These are phyloP conservation scores for Spermophilus dauricus DNA, from an alignment of 2,113 vertebrate species.

Conservation along the genomic window DNA sequence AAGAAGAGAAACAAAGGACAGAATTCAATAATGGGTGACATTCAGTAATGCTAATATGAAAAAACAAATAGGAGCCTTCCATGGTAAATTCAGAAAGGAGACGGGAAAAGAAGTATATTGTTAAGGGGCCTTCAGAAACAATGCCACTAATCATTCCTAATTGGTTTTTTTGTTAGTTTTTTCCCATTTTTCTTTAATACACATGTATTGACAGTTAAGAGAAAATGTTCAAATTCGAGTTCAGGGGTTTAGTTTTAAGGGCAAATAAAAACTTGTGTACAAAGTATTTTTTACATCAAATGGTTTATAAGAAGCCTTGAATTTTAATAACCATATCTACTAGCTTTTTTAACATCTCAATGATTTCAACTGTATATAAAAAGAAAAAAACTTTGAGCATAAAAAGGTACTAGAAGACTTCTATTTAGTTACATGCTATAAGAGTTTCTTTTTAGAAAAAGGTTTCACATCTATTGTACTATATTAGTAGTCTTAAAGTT, in stretches of 20 bases:
- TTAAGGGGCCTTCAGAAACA: background rate
- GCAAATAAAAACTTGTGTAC: constrained; percentile 31
- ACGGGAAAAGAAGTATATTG: background rate
- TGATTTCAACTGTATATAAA: constrained; percentile 40
- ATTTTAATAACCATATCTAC: constrained; percentile 8
- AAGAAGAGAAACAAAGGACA: constrained; percentile 11
- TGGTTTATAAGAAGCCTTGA: constrained; percentile 23
- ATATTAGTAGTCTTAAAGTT: background rate
- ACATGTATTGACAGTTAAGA: background rate
- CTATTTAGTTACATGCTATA: constrained; percentile 43
- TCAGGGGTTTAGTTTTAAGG: background rate
- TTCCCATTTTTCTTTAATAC: background rate
- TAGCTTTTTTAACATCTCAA: constrained; percentile 44
- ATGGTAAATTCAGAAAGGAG: background rate
- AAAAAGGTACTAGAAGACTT: background rate
- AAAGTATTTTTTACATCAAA: constrained; percentile 45
- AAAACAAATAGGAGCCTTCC: constrained; percentile 37
- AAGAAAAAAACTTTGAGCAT: constrained; percentile 31
- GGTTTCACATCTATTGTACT: background rate
- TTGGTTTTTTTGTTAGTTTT: background rate
- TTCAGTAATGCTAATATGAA: constrained; percentile 19
- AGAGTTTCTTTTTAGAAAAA: constrained; percentile 56
- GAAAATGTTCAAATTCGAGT: constrained; percentile 22
- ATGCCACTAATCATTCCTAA: background rate
- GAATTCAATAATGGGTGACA: constrained; percentile 32